These are phyloP conservation scores for Bombus waltoni DNA, from an alignment of 1,140 invertebrate genomes.

Conservation along the genomic window DNA sequence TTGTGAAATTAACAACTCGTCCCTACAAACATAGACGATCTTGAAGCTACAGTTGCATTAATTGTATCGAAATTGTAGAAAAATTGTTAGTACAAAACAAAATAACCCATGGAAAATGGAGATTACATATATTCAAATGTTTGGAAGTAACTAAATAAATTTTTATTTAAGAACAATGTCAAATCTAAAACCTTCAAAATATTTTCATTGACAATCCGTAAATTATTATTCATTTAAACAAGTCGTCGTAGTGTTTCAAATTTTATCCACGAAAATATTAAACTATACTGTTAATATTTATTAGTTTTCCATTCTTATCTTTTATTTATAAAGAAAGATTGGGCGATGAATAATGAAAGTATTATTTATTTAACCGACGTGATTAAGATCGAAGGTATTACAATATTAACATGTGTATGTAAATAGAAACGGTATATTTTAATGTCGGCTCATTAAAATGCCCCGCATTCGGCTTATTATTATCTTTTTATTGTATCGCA, in stretches of 20 bases:
- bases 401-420: no score
- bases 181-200: neutral
- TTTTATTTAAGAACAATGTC: no score
- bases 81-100: no score
- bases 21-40: no score
- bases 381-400: neutral
- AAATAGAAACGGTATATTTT: neutral
- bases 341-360: neutral
- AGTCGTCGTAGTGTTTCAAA: neutral
- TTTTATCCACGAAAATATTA: neutral
- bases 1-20: neutral
- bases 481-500: neutral
- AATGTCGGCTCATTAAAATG: neutral
- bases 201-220: neutral
- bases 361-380: neutral
- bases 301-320: neutral
- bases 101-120: no score
- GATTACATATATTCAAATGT: no score
- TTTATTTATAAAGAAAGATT: neutral
- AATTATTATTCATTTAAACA: neutral
- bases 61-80: no score
- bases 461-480: neutral
- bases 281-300: neutral
- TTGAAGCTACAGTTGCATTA: no score
- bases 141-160: no score